phyloP scores from a whole-genome alignment of 2,113 vertebrate genomes.

The Porphyrio hochstetteri region DNA sequence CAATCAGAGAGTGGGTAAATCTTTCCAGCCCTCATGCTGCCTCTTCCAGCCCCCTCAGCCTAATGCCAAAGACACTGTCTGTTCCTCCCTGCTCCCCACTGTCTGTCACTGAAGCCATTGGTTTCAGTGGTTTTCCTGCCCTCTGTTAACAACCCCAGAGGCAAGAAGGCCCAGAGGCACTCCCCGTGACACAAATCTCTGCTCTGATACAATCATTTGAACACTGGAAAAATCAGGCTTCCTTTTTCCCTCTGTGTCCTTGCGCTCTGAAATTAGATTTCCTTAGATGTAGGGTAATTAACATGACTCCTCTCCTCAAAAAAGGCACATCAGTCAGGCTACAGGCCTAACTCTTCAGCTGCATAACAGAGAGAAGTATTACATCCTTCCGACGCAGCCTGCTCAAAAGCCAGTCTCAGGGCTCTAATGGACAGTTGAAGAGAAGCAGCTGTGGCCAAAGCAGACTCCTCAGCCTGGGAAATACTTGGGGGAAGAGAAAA shows the following conservation, averaged over 20 bases:
- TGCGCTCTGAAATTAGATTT: conserved; percentile 63
- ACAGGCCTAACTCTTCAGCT: background rate
- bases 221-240: conserved; percentile 38
- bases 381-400: background rate
- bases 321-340: conserved; percentile 10
- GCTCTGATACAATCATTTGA: background rate
- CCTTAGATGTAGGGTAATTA: conserved; percentile 64
- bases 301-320: conserved; percentile 22
- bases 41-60: background rate
- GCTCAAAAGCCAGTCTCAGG: background rate
- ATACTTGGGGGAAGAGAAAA: background rate
- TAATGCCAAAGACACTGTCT: background rate
- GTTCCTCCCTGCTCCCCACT: background rate
- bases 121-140: background rate
- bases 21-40: background rate
- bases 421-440: background rate
- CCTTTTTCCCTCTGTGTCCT: conserved; percentile 24
- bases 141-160: background rate
- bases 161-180: background rate
- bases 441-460: conserved; percentile 22
- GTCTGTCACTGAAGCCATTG: background rate
- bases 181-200: conserved; percentile 28
- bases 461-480: background rate
- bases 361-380: background rate
- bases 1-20: background rate